Evolutionary conservation across 2,113 vertebrate species (phyloP).

Genomic region (Phocoena sinus): DNA sequence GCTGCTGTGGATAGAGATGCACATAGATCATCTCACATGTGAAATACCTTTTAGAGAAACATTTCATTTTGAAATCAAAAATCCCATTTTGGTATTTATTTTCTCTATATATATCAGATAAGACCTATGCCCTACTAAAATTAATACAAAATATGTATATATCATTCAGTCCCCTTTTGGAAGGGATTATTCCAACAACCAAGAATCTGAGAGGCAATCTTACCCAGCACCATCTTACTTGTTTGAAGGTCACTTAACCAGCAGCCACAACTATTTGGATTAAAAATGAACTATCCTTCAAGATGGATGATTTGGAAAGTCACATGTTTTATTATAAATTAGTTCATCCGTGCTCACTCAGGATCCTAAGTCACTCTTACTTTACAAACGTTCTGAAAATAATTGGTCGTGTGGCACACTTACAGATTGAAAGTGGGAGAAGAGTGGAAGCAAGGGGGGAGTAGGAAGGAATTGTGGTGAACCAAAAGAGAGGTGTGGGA

Average conservation of each 20-base stretch:
- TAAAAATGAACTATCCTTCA: background rate
- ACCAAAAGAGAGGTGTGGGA: background rate
- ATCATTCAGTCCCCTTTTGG: background rate
- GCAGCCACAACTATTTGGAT: background rate
- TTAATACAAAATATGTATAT: background rate
- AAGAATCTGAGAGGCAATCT: background rate
- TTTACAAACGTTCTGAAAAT: background rate
- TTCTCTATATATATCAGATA: background rate
- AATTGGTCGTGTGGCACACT: background rate
- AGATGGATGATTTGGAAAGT: background rate
- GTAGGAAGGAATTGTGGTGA: fast-evolving
- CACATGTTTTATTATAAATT: background rate
- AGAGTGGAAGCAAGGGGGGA: background rate
- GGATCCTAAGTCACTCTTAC: background rate
- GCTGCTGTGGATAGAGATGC: background rate
- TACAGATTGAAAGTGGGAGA: background rate
- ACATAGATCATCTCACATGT: fast-evolving
- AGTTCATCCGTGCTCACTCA: background rate
- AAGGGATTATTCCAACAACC: background rate
- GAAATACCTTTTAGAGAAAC: background rate
- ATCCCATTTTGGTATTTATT: background rate
- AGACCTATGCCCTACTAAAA: background rate
- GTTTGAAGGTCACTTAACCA: background rate
- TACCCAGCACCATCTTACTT: background rate
- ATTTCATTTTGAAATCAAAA: background rate